Conservation (phyloP, 2,113 vertebrate species). For the Aleadryas rufinucha region DNA sequence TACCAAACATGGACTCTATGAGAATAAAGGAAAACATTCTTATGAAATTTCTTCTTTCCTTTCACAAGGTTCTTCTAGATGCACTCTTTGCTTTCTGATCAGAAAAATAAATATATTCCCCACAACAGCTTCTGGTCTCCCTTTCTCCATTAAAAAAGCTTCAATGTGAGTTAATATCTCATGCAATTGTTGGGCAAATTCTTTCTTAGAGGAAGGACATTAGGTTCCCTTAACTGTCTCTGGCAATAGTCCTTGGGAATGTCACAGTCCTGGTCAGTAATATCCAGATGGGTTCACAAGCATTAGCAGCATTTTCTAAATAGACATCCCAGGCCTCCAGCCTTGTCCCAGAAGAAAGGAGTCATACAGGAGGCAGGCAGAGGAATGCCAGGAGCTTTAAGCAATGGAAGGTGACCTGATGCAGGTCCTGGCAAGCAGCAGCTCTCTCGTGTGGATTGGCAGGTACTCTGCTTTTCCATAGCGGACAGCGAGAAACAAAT, state of each 20-base stretch:
- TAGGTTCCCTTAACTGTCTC: background rate
- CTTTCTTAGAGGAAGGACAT: background rate
- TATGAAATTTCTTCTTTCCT: background rate
- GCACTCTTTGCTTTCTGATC: background rate
- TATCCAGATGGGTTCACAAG: background rate
- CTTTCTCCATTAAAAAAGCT: background rate
- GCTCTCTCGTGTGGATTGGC: background rate
- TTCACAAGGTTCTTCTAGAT: background rate
- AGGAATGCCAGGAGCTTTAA: background rate
- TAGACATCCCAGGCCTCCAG: background rate
- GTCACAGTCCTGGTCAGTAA: background rate
- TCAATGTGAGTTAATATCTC: background rate
- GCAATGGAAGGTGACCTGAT: background rate
- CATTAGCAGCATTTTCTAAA: background rate
- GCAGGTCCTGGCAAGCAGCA: background rate
- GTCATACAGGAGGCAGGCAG: background rate
- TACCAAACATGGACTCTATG: background rate
- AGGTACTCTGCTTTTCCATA: background rate
- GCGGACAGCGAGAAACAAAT: accelerated
- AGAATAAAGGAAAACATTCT: background rate
- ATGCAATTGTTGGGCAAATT: background rate
- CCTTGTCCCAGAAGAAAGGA: background rate
- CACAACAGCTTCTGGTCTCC: background rate
- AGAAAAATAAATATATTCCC: background rate
- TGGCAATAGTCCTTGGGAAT: background rate